These are phyloP conservation scores for Sepioteuthis lessoniana DNA, from an alignment of 2,888 invertebrate genomes.

Conservation along the genomic window DNA sequence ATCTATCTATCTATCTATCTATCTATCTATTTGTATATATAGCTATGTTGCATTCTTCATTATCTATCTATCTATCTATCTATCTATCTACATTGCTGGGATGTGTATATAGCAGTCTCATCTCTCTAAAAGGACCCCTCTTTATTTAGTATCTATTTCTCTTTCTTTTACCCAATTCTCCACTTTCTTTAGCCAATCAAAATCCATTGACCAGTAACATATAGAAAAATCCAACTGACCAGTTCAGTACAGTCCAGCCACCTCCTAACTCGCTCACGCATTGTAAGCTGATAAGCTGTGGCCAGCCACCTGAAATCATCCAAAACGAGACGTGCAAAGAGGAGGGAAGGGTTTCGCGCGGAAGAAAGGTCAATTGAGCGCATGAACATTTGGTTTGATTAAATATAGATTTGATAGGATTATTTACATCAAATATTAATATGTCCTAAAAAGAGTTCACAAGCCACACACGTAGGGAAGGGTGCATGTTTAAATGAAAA, in stretches of 20 bases:
- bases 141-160: not conserved
- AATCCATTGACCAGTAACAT: not conserved
- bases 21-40: too few relatives aligned
- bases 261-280: not conserved
- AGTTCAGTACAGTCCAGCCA: not conserved
- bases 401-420: constrained; percentile 1
- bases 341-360: not conserved
- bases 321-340: not conserved
- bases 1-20: too few relatives aligned
- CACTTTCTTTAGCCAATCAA: not conserved
- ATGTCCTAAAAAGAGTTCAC: not conserved
- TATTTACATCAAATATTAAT: constrained; percentile 23
- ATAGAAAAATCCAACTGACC: not conserved
- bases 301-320: not conserved
- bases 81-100: not conserved
- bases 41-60: too few relatives aligned
- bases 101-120: too few relatives aligned
- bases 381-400: not conserved
- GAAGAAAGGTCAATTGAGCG: not conserved
- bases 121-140: not conserved
- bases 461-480: not conserved
- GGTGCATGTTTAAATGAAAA: too few relatives aligned
- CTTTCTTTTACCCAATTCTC: not conserved
- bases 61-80: not conserved
- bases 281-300: not conserved